Evolutionary conservation across 2,113 vertebrate species (phyloP), one percentile per base, ranked within the genome.

Genomic region (Fukomys damarensis): DNA sequence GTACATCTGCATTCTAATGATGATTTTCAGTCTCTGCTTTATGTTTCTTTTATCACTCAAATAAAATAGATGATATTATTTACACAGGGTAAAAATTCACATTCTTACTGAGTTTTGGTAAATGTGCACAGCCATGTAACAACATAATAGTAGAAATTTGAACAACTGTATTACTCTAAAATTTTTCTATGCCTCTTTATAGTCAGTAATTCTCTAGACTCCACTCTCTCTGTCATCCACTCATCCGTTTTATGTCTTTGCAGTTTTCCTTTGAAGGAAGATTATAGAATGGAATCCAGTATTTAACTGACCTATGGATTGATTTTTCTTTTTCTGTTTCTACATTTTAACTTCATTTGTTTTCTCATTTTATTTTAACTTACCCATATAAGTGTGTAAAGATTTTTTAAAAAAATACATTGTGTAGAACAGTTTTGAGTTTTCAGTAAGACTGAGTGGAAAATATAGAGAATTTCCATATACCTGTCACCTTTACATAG

Each of bases 161-260:
- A 85, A 14, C 43, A 77, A 49, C 35, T 80, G 3, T 0, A 2
- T 70, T 10, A 22, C 12, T n/a, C 24, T 14, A 5, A 46, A 72
- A 43, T 22, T 28, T 30, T n/a, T n/a, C 22, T 16, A 17, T 17
- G 2, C 0, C 16, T 8, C 0, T 61, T 20, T 0, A 22, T 46
- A 20, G 12, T 49, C 38, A 32, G 1, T 4, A 2, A 5, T n/a
- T 56, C n/a, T 17, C 8, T 22, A 58, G 4, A 32, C 7, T 3
- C 20, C 6, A 58, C 30, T 7, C 2, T 7, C 2, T 52, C 58
- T 65, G 1, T 1, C 46, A 76, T 5, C 41, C 11, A 76, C 5
- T 46, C 1, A 46, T 46, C 24, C 28, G 11, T 76, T 43, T 76
- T 46, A n/a, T 66, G 24, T 28, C 54, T 76, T 56, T 28, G 24